Evolutionary conservation across 2,113 vertebrate genomes (phyloP).

Genomic region (Fulica atra): DNA sequence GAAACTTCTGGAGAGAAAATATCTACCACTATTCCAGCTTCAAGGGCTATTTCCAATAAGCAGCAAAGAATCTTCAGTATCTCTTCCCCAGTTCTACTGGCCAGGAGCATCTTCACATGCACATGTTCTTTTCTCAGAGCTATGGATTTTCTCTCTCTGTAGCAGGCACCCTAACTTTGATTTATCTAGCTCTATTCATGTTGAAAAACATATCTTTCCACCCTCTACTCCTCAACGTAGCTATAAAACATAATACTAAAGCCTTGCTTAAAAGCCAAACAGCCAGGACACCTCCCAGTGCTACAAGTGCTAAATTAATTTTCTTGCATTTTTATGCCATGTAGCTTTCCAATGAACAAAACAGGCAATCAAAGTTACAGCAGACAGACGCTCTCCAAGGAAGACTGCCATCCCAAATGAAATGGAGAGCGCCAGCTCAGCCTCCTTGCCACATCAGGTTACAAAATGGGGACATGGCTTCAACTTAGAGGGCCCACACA

Average conservation of each 20-base stretch:
- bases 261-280: neutral
- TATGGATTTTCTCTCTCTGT: neutral
- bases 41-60: neutral
- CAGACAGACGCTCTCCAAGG: neutral
- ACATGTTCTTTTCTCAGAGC: neutral
- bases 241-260: neutral
- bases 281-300: neutral
- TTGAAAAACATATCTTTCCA: neutral
- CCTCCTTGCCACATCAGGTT: neutral
- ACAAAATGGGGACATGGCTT: neutral
- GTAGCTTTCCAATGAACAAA: neutral
- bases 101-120: neutral
- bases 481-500: neutral
- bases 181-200: neutral
- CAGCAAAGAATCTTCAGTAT: neutral
- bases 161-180: neutral
- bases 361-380: neutral
- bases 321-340: neutral
- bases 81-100: neutral
- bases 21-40: neutral
- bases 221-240: neutral
- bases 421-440: neutral
- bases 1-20: neutral
- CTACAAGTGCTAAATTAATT: neutral
- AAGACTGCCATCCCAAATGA: neutral